These are phyloP conservation scores for Craniophora ligustri DNA, from an alignment of 2,888 invertebrate genomes.

Conservation along the genomic window DNA sequence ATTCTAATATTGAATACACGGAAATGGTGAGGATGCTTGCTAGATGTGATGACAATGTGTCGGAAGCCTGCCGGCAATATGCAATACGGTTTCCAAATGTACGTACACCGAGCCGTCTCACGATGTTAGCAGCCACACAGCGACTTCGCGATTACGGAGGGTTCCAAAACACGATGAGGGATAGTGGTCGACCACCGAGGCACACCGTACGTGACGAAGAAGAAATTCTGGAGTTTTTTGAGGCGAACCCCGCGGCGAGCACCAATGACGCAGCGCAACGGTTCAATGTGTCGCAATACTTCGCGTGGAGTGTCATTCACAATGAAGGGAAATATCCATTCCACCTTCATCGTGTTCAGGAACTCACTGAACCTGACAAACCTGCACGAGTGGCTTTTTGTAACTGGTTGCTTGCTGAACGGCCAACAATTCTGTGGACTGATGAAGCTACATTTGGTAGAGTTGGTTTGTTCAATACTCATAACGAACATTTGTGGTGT, in stretches of 20 bases:
- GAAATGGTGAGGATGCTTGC: too few species aligned
- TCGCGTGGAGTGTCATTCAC: constrained; percentile 10
- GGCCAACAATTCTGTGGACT: constrained; percentile 2
- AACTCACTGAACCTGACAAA: constrained; percentile 8
- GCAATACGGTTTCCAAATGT: too few species aligned
- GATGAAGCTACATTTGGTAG: constrained; percentile 9
- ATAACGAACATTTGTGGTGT: constrained; percentile 6
- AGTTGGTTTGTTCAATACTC: constrained; percentile 8
- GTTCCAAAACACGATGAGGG: background rate
- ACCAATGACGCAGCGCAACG: constrained; percentile 4
- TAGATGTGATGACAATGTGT: too few species aligned
- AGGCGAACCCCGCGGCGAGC: constrained; percentile 4
- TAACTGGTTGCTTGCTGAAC: constrained; percentile 2
- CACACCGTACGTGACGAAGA: constrained; percentile 2
- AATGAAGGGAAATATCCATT: constrained; percentile 5
- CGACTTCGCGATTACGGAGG: constrained; percentile 1
- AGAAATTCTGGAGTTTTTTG: background rate
- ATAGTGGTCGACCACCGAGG: constrained; percentile 4
- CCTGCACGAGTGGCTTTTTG: constrained; percentile 8
- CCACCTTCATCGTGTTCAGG: constrained; percentile 6
- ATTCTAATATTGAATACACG: too few species aligned
- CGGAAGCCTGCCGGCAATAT: too few species aligned
- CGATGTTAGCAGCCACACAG: background rate
- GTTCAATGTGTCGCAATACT: constrained; percentile 5
- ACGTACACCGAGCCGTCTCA: too few species aligned